These are phyloP conservation scores for Hephaestus fuliginosus DNA, from an alignment of 2,797 vertebrate species.

Conservation along the genomic window DNA sequence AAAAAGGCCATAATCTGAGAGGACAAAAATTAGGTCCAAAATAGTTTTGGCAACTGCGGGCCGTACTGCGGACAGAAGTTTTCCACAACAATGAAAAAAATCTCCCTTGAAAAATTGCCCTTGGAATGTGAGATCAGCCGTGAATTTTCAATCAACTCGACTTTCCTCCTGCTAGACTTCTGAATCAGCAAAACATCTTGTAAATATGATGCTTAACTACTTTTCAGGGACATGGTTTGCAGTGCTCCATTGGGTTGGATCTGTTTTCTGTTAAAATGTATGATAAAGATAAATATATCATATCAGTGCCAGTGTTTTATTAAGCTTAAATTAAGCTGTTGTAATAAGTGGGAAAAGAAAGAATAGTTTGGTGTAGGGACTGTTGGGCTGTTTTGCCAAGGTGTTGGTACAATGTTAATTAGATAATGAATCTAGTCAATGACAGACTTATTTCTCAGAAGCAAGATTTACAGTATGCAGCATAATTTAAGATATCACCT, in stretches of 20 bases:
- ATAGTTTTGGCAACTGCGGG: conserved; percentile 31
- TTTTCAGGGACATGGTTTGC: conserved; percentile 50
- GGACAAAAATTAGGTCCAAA: conserved; percentile 22
- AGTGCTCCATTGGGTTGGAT: conserved; percentile 10
- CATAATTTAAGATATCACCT: neutral
- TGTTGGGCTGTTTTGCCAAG: conserved; percentile 1
- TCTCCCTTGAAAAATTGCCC: conserved; percentile 32
- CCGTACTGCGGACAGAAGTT: conserved; percentile 29
- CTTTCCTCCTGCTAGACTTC: conserved; percentile 41
- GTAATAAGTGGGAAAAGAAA: neutral
- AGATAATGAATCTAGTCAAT: conserved; percentile 4
- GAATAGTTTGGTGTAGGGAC: neutral
- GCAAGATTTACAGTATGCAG: conserved; percentile 6
- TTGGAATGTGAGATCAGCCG: conserved; percentile 57
- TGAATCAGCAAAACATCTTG: conserved; percentile 55
- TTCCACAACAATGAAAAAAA: conserved; percentile 36
- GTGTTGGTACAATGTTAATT: neutral
- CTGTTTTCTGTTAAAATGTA: conserved; percentile 23
- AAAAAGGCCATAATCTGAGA: conserved; percentile 15
- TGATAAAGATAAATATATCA: conserved; percentile 22
- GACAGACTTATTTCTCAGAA: conserved; percentile 1
- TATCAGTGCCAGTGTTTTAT: conserved; percentile 6
- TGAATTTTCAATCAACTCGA: conserved; percentile 45
- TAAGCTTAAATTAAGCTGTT: conserved; percentile 4
- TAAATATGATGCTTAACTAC: conserved; percentile 45